Evolutionary conservation across 2,888 invertebrate species (phyloP), one percentile per base, ranked within the genome.

Genomic region (Tachystola acroxantha): DNA sequence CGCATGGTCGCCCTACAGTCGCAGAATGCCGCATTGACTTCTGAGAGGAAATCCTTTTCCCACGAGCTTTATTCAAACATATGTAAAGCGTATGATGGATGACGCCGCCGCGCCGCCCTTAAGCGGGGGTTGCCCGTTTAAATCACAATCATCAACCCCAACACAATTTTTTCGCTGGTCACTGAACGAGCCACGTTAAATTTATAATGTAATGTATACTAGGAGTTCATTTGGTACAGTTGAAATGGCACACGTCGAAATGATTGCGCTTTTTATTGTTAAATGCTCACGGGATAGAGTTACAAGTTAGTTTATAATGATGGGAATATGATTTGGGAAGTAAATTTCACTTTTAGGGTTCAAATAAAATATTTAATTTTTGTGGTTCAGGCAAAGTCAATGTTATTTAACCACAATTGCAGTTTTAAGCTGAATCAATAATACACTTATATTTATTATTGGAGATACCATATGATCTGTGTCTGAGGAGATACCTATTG

Each of bases 51-150:
- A 81, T 85, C 82, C 82, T 82, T 86, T 86, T 88, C 88, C 88
- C 88, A 88, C 88, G 88, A 69, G 88, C 81, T 86, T 88, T 85
- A 86, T 81, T 82, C 84, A 86, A 88, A 88, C 88, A 88, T 87
- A 88, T 88, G 88, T 87, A 87, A 88, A 88, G 87, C 87, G 76
- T 79, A 84, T 88, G 88, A 88, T 88, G 82, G 88, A 88, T 88
- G 85, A 73, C 73, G 60, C 70, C 55, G 48, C 55, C 61, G 53
- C 61, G 53, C 33, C 42, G 31, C 42, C 39, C 34, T 19, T n/a
- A 41, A 56, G 56, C 68, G 68, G 73, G 75, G 74, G 80, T 69
- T 66, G 63, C 71, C 66, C 74, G 77, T 80, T 86, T 84, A 86
- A 86, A 80, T 84, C 76, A 80, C 77, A 73, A 86, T 84, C 82